A percentile compares a stretch with the other conserved stretches of the same genome.
phyloP scores from a whole-genome alignment of 2,797 vertebrate genomes.

The Spinibarbus caldwelli region DNA sequence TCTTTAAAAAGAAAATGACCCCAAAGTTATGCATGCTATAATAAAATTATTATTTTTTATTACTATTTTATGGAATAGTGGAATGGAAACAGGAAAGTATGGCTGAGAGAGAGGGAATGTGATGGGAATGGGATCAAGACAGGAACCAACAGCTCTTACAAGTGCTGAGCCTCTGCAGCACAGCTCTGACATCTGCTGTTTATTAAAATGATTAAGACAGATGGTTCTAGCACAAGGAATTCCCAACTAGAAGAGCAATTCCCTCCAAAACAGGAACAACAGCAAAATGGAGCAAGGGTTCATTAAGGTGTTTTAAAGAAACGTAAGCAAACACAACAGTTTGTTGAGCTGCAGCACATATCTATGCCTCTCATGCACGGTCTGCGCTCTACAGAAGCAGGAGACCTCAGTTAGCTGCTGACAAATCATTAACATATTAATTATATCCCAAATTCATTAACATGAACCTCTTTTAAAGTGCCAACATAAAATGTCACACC shows the following conservation, averaged over 20 bases:
- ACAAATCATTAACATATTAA: slow-evolving; percentile 5
- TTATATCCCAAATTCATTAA: background rate
- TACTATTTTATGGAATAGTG: background rate
- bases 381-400: background rate
- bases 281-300: no score
- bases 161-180: background rate
- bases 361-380: background rate
- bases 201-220: background rate
- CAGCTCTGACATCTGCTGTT: slow-evolving; percentile 1
- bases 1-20: background rate
- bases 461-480: background rate
- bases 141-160: background rate
- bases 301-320: background rate
- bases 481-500: background rate
- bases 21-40: background rate
- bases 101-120: background rate
- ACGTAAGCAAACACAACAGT: background rate
- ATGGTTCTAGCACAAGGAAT: background rate
- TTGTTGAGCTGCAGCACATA: background rate
- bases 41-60: background rate
- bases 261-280: background rate
- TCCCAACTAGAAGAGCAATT: background rate
- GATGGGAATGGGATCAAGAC: background rate
- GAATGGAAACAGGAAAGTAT: background rate
- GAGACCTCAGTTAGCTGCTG: background rate